These are phyloP conservation scores for Nibea albiflora DNA, from an alignment of 2,113 vertebrate genomes.

Conservation along the genomic window DNA sequence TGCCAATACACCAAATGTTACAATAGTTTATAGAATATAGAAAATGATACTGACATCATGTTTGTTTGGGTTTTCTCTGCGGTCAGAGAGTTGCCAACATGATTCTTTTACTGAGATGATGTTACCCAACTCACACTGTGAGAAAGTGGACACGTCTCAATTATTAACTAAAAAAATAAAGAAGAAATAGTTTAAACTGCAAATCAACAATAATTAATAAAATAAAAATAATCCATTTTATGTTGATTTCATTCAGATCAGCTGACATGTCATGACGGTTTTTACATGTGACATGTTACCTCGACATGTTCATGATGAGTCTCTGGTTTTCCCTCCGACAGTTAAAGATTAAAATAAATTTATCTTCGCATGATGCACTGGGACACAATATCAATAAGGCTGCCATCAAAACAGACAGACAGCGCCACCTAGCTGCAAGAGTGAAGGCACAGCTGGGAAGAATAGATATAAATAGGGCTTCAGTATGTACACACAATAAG, in stretches of 20 bases:
- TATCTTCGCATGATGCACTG: constrained; percentile 52
- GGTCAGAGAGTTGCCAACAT: too few relatives aligned
- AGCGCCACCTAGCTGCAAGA: constrained; percentile 65
- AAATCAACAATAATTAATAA: too few relatives aligned
- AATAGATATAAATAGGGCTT: constrained; percentile 74
- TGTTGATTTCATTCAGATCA: too few relatives aligned
- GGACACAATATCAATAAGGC: constrained; percentile 23
- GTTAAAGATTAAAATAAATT: neutral
- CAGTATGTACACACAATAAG: constrained; percentile 75
- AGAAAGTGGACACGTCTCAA: too few relatives aligned
- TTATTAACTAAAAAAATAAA: too few relatives aligned
- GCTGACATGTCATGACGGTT: too few relatives aligned
- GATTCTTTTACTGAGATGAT: too few relatives aligned
- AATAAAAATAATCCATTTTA: too few relatives aligned
- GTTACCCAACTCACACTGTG: too few relatives aligned
- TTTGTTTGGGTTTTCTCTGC: neutral
- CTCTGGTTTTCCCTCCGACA: constrained; percentile 1
- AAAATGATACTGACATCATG: neutral
- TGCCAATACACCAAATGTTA: neutral
- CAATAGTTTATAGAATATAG: neutral
- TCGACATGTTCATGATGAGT: neutral
- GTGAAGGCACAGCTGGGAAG: constrained; percentile 76
- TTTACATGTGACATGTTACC: too few relatives aligned
- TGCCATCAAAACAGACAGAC: constrained; percentile 35
- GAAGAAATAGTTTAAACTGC: too few relatives aligned